Conservation (phyloP, 2,888 invertebrate genomes). For the Neocrepidodera transversa region DNA sequence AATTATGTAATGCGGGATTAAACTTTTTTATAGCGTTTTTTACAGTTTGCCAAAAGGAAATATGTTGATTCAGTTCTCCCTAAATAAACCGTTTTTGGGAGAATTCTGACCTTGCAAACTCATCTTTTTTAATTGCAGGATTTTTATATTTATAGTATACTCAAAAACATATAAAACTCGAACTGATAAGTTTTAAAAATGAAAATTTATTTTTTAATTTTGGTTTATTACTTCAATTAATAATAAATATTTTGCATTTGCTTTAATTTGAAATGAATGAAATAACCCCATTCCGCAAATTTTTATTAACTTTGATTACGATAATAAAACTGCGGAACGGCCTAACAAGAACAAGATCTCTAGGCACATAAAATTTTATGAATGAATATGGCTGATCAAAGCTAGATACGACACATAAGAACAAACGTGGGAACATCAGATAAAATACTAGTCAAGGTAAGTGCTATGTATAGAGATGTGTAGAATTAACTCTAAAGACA, state of each 20-base stretch:
- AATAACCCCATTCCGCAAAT: too few relatives aligned
- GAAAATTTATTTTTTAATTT: too few relatives aligned
- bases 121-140: too few relatives aligned
- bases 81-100: too few relatives aligned
- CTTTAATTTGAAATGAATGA: too few relatives aligned
- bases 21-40: background rate
- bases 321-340: constrained; percentile 10
- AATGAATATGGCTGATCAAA: constrained; percentile 43
- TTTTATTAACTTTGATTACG: background rate
- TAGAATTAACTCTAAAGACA: constrained; percentile 4
- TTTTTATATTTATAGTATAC: too few relatives aligned
- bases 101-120: too few relatives aligned
- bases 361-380: constrained; percentile 36
- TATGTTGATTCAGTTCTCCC: too few relatives aligned
- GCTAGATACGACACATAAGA: constrained; percentile 38
- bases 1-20: constrained; percentile 23
- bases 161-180: too few relatives aligned
- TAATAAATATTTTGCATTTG: too few relatives aligned
- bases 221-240: too few relatives aligned
- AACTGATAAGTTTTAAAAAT: too few relatives aligned
- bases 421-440: constrained; percentile 48
- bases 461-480: constrained; percentile 8
- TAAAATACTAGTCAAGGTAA: constrained; percentile 34
- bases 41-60: background rate
- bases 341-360: constrained; percentile 18